These are phyloP conservation scores for Ciona savignyi DNA, from an alignment of 23 tunicate species.

Conservation along the genomic window DNA sequence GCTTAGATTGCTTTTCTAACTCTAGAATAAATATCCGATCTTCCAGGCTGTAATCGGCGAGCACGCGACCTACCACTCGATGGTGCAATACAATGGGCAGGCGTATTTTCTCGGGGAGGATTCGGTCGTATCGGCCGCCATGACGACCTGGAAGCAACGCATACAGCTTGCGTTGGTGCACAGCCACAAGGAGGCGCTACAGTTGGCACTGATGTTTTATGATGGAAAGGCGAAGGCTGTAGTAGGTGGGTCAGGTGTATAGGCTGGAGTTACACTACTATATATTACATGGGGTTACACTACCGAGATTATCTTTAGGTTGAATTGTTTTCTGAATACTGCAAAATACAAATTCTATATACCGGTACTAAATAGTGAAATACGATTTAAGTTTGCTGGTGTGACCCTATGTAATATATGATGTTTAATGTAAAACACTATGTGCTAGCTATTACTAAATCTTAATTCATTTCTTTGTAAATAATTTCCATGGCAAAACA, in stretches of 20 bases:
- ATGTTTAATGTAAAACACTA: no score
- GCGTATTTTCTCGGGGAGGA: slow-evolving; percentile 58
- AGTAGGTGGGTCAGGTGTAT: slow-evolving; percentile 28
- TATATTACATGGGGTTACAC: no score
- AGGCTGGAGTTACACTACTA: no score
- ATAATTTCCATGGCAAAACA: no score
- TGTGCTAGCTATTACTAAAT: no score
- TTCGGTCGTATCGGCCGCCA: slow-evolving; percentile 19
- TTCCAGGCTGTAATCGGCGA: slow-evolving; percentile 77
- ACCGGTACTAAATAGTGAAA: no score
- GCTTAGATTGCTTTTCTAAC: no score
- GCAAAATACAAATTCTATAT: no score
- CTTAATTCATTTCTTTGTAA: no score
- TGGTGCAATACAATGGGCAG: slow-evolving; percentile 32
- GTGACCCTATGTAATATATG: no score
- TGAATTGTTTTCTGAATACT: background rate
- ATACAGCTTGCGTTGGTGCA: slow-evolving; percentile 40
- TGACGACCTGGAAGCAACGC: slow-evolving; percentile 58
- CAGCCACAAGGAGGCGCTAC: slow-evolving; percentile 73
- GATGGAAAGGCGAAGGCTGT: slow-evolving; percentile 84
- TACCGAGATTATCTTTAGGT: no score
- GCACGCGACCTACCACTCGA: slow-evolving; percentile 86
- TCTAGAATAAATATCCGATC: background rate
- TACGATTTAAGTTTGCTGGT: no score
- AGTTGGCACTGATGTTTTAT: slow-evolving; percentile 70